Percentiles rank a stretch among this genome's conserved stretches.
These are phyloP conservation scores for Myotis vivesi DNA, from an alignment of 2,797 vertebrate species.

Conservation along the genomic window DNA sequence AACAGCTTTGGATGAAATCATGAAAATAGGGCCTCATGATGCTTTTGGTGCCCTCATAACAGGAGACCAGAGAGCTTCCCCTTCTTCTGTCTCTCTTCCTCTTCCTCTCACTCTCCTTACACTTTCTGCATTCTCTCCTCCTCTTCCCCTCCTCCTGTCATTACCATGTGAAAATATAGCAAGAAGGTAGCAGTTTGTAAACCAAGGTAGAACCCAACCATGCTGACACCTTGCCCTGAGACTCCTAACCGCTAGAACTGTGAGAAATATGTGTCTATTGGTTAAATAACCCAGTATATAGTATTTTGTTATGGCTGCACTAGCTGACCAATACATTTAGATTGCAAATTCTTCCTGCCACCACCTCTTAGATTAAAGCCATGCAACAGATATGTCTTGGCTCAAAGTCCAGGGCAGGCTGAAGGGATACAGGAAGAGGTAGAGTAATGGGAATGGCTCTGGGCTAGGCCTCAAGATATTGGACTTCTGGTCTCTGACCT, in stretches of 20 bases:
- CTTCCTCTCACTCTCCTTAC: no score
- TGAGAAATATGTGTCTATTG: not conserved
- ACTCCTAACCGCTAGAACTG: not conserved
- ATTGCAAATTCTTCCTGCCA: not conserved
- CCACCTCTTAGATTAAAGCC: not conserved
- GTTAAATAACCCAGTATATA: not conserved
- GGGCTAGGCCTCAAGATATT: not conserved
- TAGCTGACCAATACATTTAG: not conserved
- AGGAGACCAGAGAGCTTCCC: not conserved
- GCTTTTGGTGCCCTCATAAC: not conserved
- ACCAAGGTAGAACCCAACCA: not conserved
- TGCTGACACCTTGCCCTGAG: not conserved
- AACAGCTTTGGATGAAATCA: not conserved
- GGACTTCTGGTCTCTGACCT: not conserved
- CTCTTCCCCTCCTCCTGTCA: not conserved
- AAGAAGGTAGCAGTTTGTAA: not conserved
- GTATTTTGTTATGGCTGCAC: not conserved
- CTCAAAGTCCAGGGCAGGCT: not conserved
- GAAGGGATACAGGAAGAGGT: not conserved
- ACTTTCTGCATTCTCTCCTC: no score
- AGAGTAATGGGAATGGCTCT: not conserved
- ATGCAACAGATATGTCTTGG: not conserved
- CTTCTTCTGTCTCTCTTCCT: not conserved
- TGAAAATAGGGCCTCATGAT: not conserved
- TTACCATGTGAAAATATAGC: not conserved